Conservation (phyloP, 2,797 vertebrate species). For the Clarias pachynema region DNA sequence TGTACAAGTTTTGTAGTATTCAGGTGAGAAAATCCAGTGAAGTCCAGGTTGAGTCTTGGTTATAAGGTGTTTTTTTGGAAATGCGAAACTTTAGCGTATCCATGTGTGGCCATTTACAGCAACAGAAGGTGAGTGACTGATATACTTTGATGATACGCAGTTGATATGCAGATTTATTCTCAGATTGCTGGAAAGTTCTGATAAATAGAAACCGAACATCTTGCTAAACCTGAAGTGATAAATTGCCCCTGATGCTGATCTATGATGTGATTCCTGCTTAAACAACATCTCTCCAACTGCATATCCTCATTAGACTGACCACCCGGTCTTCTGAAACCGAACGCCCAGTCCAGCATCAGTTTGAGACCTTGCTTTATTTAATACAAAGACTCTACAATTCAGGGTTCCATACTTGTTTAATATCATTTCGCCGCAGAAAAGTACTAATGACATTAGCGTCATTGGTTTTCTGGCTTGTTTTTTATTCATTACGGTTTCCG, state of each 20-base stretch:
- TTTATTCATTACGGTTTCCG: slow-evolving; percentile 1
- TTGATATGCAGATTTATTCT: neutral
- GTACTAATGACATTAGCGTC: slow-evolving; percentile 2
- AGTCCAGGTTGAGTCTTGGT: neutral
- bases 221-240: neutral
- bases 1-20: neutral
- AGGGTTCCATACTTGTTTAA: slow-evolving; percentile 9
- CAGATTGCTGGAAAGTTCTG: neutral
- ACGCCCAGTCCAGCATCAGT: neutral
- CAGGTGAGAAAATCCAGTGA: neutral
- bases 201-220: neutral
- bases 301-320: neutral
- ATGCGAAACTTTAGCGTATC: neutral
- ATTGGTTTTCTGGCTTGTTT: slow-evolving; percentile 2
- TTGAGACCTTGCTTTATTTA: neutral
- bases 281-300: neutral
- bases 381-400: neutral
- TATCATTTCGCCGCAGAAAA: slow-evolving; percentile 9
- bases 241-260: neutral
- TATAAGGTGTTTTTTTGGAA: neutral
- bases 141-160: too few species aligned
- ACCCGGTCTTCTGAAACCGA: neutral
- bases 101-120: neutral
- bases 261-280: neutral
- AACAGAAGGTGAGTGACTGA: neutral